phyloP scores from a whole-genome alignment of 2,888 invertebrate species.

The Anoncus sp. region DNA sequence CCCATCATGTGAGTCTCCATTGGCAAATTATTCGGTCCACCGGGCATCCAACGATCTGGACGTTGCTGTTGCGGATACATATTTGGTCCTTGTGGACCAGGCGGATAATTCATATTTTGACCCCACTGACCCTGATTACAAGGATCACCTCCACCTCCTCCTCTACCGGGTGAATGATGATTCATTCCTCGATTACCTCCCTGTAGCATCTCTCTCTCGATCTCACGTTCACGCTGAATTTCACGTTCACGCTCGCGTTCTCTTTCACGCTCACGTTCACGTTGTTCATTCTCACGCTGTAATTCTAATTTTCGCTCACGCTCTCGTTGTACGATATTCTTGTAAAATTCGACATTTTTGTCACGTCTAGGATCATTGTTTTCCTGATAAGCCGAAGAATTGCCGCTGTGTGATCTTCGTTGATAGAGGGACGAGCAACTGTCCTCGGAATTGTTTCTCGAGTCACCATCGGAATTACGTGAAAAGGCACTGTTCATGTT shows the following conservation, averaged over 20 bases:
- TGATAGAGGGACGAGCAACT: conserved; percentile 40
- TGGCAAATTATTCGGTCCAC: conserved; percentile 47
- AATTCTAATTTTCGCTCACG: too few relatives aligned
- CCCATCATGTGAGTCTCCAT: conserved; percentile 66
- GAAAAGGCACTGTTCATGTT: conserved; percentile 60
- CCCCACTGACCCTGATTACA: conserved; percentile 61
- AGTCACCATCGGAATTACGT: conserved; percentile 54
- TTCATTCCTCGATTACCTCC: conserved; percentile 32
- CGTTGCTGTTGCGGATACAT: conserved; percentile 59
- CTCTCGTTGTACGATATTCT: conserved; percentile 40
- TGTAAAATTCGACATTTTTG: conserved; percentile 50
- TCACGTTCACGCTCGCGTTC: conserved; percentile 14
- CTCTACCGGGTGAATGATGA: conserved; percentile 57
- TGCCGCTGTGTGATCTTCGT: conserved; percentile 29
- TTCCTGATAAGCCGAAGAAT: conserved; percentile 15
- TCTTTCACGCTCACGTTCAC: conserved; percentile 36
- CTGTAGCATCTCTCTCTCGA: conserved; percentile 51
- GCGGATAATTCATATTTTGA: conserved; percentile 49
- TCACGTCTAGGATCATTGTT: conserved; percentile 54
- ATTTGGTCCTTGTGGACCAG: conserved; percentile 44
- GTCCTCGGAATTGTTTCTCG: conserved; percentile 47
- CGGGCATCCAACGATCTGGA: conserved; percentile 70
- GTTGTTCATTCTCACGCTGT: too few relatives aligned
- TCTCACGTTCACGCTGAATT: conserved; percentile 47
- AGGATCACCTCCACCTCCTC: conserved; percentile 45